Evolutionary conservation across 2,113 vertebrate genomes (phyloP).

Genomic region (Pelodiscus sinensis): DNA sequence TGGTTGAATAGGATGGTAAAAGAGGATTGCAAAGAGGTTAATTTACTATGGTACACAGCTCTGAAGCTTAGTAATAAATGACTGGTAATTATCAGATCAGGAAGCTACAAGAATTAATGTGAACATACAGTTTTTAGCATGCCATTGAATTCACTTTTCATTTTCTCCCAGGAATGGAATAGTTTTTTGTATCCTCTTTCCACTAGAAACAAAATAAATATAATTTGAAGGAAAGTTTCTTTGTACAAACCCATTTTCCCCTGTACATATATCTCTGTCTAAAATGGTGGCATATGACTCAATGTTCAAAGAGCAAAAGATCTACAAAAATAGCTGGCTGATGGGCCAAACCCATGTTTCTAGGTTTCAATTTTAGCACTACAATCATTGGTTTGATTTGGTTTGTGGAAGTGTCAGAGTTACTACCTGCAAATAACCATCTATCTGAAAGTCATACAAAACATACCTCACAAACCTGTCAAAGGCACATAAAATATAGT

Average conservation of each 20-base stretch:
- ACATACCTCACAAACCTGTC: not conserved
- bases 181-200: not conserved
- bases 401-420: not conserved
- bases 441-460: not conserved
- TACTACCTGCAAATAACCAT: not conserved
- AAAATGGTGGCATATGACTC: not conserved
- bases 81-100: not conserved
- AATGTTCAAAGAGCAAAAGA: not conserved
- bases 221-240: not conserved
- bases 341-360: not conserved
- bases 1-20: not conserved
- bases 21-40: constrained; percentile 15
- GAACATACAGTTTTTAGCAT: not conserved
- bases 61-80: constrained; percentile 16
- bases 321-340: not conserved
- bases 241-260: not conserved
- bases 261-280: not conserved
- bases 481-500: not conserved
- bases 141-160: not conserved
- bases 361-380: not conserved
- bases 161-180: not conserved
- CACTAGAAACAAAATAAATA: not conserved
- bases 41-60: constrained; percentile 1
- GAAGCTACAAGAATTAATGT: not conserved
- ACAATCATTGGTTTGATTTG: not conserved